phyloP scores from a whole-genome alignment of 2,797 vertebrate genomes.

The Propithecus perrieri region DNA sequence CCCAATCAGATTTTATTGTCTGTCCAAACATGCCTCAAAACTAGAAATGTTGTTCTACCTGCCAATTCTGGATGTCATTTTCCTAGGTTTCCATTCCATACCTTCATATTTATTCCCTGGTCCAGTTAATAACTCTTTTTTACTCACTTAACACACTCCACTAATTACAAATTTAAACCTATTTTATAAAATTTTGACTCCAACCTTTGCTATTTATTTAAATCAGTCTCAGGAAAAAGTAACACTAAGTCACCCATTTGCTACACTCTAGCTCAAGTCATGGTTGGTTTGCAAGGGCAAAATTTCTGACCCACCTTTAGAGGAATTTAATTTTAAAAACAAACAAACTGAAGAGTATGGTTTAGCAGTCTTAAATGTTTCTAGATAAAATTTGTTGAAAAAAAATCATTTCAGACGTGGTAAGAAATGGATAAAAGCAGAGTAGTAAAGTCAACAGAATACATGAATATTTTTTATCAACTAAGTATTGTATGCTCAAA shows the following conservation, averaged over 20 bases:
- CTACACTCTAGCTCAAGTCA: neutral
- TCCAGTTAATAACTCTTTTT: neutral
- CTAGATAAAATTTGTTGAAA: slow-evolving; percentile 4
- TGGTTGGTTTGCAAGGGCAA: neutral
- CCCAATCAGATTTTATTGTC: neutral
- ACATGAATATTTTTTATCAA: neutral
- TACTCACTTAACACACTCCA: neutral
- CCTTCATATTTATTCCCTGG: neutral
- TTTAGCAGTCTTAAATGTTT: neutral
- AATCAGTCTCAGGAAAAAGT: neutral
- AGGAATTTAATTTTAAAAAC: neutral
- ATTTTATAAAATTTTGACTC: neutral
- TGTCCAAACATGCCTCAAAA: neutral
- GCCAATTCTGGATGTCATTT: neutral
- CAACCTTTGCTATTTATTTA: neutral
- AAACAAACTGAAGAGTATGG: neutral
- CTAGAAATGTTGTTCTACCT: neutral
- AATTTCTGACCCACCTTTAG: neutral
- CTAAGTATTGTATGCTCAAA: neutral
- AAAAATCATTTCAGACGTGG: neutral
- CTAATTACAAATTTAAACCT: neutral
- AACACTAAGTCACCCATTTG: neutral
- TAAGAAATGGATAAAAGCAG: neutral
- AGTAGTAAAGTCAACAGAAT: neutral
- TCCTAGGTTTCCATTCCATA: neutral